phyloP scores from a whole-genome alignment of 1,140 invertebrate species.

The Trigoniulus corallinus region DNA sequence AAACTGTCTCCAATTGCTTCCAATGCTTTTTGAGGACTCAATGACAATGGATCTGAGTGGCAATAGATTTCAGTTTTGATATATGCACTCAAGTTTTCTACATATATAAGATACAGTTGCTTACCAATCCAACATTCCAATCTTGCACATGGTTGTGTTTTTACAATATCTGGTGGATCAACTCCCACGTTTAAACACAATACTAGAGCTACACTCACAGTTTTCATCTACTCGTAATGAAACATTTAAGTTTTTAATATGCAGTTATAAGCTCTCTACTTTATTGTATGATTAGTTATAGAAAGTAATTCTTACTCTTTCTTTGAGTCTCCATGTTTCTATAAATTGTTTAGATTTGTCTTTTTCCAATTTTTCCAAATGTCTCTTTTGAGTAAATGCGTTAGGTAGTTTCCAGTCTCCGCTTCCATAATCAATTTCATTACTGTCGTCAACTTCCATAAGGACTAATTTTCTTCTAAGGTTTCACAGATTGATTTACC shows the following conservation, averaged over 20 bases:
- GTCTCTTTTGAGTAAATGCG: slow-evolving; percentile 39
- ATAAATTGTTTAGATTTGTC: slow-evolving; percentile 39
- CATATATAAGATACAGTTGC: slow-evolving; percentile 3
- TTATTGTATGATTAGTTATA: slow-evolving; percentile 3
- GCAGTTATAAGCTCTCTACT: not conserved
- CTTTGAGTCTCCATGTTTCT: slow-evolving; percentile 78
- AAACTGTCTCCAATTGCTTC: slow-evolving; percentile 80
- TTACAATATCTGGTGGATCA: slow-evolving; percentile 94
- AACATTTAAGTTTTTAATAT: not conserved
- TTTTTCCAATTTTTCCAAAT: slow-evolving; percentile 56
- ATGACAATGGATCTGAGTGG: slow-evolving; percentile 39
- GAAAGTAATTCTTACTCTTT: slow-evolving; percentile 43
- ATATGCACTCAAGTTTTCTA: no score
- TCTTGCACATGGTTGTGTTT: slow-evolving; percentile 87
- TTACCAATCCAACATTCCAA: slow-evolving; percentile 95
- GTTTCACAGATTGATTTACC: no score
- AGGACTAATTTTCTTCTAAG: no score
- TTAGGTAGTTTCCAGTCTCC: slow-evolving; percentile 9
- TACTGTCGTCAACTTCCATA: no score
- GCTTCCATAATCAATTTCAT: no score
- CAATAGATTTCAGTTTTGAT: not conserved
- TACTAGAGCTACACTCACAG: slow-evolving; percentile 96
- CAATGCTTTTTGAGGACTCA: slow-evolving; percentile 82
- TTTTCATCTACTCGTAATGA: slow-evolving; percentile 63
- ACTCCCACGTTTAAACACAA: slow-evolving; percentile 97